These are phyloP conservation scores for Epinotia ramella DNA, from an alignment of 2,888 invertebrate genomes.

Conservation along the genomic window DNA sequence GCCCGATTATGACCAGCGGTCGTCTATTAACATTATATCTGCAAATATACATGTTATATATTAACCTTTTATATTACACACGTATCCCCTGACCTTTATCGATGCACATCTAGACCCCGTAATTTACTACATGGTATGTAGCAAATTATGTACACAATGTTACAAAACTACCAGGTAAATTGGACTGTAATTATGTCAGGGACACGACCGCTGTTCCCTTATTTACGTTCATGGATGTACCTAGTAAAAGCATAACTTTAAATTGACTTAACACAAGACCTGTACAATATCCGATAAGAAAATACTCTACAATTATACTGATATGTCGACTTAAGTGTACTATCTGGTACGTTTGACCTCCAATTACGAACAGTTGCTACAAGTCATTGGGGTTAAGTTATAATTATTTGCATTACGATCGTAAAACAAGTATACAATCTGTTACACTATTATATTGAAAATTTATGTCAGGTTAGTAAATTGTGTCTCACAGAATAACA, in stretches of 20 bases:
- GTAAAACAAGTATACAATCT: not conserved
- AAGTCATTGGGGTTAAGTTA: too few species aligned
- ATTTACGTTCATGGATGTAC: not conserved
- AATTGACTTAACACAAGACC: not conserved
- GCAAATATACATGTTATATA: not conserved
- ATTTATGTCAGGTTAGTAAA: not conserved
- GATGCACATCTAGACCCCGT: not conserved
- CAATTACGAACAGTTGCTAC: too few species aligned
- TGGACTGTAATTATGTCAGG: not conserved
- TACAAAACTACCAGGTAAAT: not conserved
- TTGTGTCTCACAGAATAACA: too few species aligned
- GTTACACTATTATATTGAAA: not conserved
- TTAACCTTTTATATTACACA: not conserved
- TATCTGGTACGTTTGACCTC: not conserved
- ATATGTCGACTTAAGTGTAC: too few species aligned
- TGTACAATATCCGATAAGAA: not conserved
- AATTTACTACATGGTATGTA: too few species aligned
- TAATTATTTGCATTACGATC: not conserved
- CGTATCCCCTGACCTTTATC: not conserved
- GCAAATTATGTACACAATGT: too few species aligned
- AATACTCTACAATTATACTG: not conserved
- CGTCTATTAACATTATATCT: not conserved
- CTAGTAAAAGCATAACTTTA: too few species aligned
- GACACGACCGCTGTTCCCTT: slow-evolving; percentile 2
- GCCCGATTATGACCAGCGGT: not conserved